phyloP scores from a whole-genome alignment of 37 sponge, comb jelly and placozoan species.

The Mnemiopsis leidyi region DNA sequence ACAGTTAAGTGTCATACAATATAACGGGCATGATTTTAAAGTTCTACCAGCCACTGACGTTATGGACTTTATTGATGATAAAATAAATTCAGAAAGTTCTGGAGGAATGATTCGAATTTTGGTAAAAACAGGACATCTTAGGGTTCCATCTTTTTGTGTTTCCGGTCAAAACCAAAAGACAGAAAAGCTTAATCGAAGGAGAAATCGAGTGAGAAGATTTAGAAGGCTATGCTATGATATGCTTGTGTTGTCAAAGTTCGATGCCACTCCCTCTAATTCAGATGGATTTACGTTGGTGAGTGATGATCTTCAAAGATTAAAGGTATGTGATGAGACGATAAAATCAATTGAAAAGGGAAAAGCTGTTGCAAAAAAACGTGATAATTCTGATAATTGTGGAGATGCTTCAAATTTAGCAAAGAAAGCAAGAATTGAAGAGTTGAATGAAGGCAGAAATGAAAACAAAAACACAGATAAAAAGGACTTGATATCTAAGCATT shows the following conservation, averaged over 20 bases:
- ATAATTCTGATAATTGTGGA: neutral
- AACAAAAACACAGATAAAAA: neutral
- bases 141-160: neutral
- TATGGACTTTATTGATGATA: neutral
- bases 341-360: neutral
- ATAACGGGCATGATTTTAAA: neutral
- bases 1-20: neutral
- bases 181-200: neutral
- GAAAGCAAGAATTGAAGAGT: too few species aligned
- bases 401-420: neutral
- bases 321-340: too few species aligned
- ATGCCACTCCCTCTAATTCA: neutral
- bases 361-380: neutral
- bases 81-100: neutral
- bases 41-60: neutral
- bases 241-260: neutral
- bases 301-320: too few species aligned
- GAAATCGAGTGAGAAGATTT: neutral
- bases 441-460: neutral
- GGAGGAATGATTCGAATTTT: neutral
- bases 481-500: neutral
- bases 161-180: neutral
- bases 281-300: too few species aligned
- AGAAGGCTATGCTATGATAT: neutral
- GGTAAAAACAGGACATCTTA: neutral